Percentiles rank a stretch among this genome's conserved stretches.
Evolutionary conservation across 1,140 invertebrate genomes (phyloP).

Genomic region (Leptestheria dahalacensis): DNA sequence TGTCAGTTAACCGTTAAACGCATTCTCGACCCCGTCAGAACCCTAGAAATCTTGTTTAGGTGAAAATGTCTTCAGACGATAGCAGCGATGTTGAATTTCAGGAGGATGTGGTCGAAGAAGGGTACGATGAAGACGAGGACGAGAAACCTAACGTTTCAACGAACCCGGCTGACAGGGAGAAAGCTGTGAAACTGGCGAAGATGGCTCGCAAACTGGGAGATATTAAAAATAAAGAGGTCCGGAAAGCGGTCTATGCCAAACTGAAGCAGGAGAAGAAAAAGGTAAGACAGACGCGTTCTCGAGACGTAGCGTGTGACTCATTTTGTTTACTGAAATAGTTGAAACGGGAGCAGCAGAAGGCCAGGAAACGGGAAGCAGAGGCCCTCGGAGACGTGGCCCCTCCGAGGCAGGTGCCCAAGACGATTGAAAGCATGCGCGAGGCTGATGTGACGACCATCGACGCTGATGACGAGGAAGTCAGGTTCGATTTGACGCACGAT

Average conservation of each 20-base stretch:
- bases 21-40: no score
- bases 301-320: neutral
- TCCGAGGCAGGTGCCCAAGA: constrained; percentile 67
- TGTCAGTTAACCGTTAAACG: no score
- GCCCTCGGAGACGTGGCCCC: constrained; percentile 29
- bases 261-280: constrained; percentile 14
- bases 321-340: no score
- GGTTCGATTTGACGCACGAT: constrained; percentile 61
- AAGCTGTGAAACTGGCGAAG: neutral
- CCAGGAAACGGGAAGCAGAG: constrained; percentile 11
- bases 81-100: neutral
- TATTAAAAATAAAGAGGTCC: constrained; percentile 12
- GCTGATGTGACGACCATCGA: constrained; percentile 79
- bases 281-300: neutral
- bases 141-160: neutral
- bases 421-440: constrained; percentile 79
- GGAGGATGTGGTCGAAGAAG: neutral
- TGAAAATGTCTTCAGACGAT: neutral
- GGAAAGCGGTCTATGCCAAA: constrained; percentile 7
- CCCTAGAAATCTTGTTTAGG: no score
- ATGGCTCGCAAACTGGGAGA: neutral
- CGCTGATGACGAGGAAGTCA: constrained; percentile 48
- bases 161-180: neutral
- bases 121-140: neutral
- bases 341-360: constrained; percentile 9